Evolutionary conservation across 2,888 invertebrate genomes (phyloP), one percentile per base, ranked within the genome.

Genomic region (Eristalinus aeneus): DNA sequence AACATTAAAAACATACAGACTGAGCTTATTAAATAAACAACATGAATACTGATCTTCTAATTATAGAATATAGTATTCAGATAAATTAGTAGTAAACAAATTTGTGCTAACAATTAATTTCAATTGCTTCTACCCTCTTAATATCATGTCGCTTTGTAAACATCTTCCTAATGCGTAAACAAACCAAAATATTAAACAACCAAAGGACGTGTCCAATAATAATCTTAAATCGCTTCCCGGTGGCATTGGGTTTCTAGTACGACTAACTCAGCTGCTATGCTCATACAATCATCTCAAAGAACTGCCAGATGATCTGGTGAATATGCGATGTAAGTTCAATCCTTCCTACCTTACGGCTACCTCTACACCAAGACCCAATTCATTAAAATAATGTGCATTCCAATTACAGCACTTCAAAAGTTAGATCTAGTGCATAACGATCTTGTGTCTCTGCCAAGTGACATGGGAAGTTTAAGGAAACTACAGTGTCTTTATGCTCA

Each of bases 161-260:
- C 54, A 71, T 71, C 22, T 56, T 63, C 69, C 64, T 67, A 75
- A 64, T 75, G 67, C 39, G 56, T 58, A 75, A 74, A 75, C 77
- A 77, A 67, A 67, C 27, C 12, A 31, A 36, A 54, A 60, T 56
- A 27, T 23, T 75, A 80, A 81, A 79, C 61, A 82, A 88, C 79
- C 53, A 89, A 92, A 97, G 97, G 96, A 97, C 93, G 92, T 97
- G 89, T 96, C 97, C 39, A 93, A 96, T 93, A 97, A 97, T 93
- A 94, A 95, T 90, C 92, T 98, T 92, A 93, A 93, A 88, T 93
- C 92, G 83, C 92, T 98, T 90, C 97, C 98, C 31, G 94, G 95
- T 87, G 97, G 97, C 90, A 95, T 98, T 94, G 97, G 97, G 88
- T 97, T 96, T 93, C 93, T 97, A 91, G 96, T 97, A 85, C 94